Evolutionary conservation across 2,888 invertebrate species (phyloP).

Genomic region (Melinaea menophilus): DNA sequence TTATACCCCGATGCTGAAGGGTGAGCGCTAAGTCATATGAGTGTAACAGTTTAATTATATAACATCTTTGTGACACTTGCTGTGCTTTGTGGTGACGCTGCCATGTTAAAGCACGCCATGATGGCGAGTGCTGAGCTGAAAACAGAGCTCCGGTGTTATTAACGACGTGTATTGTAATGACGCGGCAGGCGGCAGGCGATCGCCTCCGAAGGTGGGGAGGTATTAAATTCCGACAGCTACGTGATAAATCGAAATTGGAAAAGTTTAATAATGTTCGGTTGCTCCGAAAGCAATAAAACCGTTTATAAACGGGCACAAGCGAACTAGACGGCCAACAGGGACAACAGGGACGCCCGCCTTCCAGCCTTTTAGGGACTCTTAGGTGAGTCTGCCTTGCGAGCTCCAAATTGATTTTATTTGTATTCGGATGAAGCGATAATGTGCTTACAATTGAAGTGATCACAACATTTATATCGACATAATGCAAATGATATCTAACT

Average conservation of each 20-base stretch:
- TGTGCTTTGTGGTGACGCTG: too few relatives aligned
- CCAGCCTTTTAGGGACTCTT: constrained; percentile 75
- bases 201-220: constrained; percentile 78
- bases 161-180: constrained; percentile 78
- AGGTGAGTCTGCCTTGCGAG: constrained; percentile 67
- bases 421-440: constrained; percentile 72
- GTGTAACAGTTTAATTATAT: constrained; percentile 23
- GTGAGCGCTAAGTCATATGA: constrained; percentile 13
- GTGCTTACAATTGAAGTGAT: constrained; percentile 6
- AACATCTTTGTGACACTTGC: not conserved
- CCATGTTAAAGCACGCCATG: constrained; percentile 34
- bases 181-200: constrained; percentile 77
- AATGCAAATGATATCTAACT: too few relatives aligned
- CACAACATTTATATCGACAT: not conserved
- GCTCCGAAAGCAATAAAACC: constrained; percentile 79
- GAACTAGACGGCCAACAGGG: constrained; percentile 74
- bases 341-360: constrained; percentile 57
- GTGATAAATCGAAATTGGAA: constrained; percentile 80
- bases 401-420: constrained; percentile 70
- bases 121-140: constrained; percentile 46
- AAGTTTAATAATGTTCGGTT: constrained; percentile 80
- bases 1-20: constrained; percentile 21
- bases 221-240: constrained; percentile 79
- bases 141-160: constrained; percentile 65
- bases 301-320: constrained; percentile 78